Evolutionary conservation across 2,797 vertebrate species (phyloP).

Genomic region (Dryobates pubescens): DNA sequence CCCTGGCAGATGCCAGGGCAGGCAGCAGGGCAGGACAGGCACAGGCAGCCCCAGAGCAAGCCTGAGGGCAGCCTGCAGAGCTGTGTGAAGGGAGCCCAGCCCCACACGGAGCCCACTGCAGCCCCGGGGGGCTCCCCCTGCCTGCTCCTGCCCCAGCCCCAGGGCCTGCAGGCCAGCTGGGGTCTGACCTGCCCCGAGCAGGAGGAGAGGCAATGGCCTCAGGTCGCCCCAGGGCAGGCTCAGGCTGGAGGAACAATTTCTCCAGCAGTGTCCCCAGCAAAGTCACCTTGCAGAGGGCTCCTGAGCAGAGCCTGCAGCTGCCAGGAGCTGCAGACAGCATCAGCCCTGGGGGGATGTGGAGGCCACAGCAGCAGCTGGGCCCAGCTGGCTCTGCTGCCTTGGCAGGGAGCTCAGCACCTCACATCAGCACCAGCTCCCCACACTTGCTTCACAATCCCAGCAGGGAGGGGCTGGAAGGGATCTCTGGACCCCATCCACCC

Average conservation of each 20-base stretch:
- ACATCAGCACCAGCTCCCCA: not conserved
- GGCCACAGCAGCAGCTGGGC: not conserved
- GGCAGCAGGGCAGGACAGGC: conserved; percentile 6
- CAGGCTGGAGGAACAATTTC: no score
- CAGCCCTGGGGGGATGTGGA: not conserved
- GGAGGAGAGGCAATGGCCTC: no score
- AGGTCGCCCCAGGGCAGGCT: no score
- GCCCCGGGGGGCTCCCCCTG: not conserved
- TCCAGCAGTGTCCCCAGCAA: not conserved
- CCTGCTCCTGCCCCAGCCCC: not conserved
- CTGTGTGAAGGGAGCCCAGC: conserved; percentile 31
- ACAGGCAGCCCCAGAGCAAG: not conserved
- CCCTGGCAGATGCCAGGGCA: not conserved
- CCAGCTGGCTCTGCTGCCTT: not conserved
- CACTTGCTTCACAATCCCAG: no score
- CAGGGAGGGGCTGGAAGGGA: no score
- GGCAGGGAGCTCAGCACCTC: not conserved
- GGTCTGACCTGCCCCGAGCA: not conserved
- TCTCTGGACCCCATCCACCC: no score
- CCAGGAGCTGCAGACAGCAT: not conserved
- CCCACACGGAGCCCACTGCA: not conserved
- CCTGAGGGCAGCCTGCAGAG: not conserved
- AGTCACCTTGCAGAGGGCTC: not conserved
- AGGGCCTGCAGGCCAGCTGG: not conserved
- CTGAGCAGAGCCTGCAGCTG: not conserved